Evolutionary conservation across 2,113 vertebrate species (phyloP).

Genomic region (Tonatia bakeri): DNA sequence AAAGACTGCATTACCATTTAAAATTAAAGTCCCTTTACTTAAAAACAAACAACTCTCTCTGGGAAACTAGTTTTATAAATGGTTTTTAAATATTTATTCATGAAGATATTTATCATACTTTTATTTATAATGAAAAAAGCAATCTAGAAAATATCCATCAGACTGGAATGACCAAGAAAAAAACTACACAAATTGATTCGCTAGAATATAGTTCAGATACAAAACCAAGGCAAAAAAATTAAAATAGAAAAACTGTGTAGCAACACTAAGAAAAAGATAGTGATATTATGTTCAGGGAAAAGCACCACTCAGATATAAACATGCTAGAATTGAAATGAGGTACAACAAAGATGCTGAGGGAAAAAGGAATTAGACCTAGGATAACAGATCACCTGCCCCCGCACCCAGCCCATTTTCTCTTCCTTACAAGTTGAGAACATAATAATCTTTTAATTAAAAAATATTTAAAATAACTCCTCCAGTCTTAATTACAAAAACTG

Average conservation of each 20-base stretch:
- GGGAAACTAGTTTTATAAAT: conserved; percentile 11
- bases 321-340: conserved; percentile 6
- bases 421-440: background rate
- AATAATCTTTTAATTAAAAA: background rate
- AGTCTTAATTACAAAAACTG: background rate
- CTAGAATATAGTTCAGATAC: background rate
- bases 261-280: background rate
- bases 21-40: conserved; percentile 39
- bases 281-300: background rate
- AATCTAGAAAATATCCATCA: background rate
- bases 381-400: background rate
- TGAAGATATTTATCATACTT: background rate
- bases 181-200: background rate
- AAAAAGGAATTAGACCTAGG: background rate
- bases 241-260: background rate
- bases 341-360: background rate
- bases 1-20: conserved; percentile 15
- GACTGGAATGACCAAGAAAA: background rate
- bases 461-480: background rate
- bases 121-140: conserved; percentile 39
- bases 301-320: background rate
- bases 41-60: background rate
- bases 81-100: background rate
- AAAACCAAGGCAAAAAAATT: background rate
- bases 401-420: background rate